Evolutionary conservation across 1,140 invertebrate species (phyloP), one percentile per base, ranked within the genome.

Genomic region (Ylistrum balloti): DNA sequence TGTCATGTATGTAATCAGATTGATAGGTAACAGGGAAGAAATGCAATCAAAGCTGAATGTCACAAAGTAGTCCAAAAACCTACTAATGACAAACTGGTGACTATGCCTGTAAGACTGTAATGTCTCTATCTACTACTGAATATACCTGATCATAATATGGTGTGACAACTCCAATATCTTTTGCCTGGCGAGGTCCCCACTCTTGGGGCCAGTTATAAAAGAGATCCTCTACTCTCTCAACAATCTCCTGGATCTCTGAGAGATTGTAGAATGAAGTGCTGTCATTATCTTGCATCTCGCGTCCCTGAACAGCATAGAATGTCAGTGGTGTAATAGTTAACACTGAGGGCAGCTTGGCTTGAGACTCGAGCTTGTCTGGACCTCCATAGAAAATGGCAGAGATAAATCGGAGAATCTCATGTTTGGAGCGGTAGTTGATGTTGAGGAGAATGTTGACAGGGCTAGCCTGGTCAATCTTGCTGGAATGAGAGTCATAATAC

Each of bases 341-440:
- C 35, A 95, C 94, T 41, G 94, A 93, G 32, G 93, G 92, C 11
- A 95, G 91, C 48, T 93, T 93, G 33, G 93, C 93, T 45, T 92
- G 86, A 0, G 94, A 94, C 85, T 93, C 93, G 22, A 95, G 89
- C 20, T 92, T 92, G 5, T 95, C 94, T 48, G 95, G 94, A 88
- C 98, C 97, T 85, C 98, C 97, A 95, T 98, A 98, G 95, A 98
- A 98, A 0, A 98, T 96, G 92, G 98, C 97, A 0, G 98, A 98
- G 5, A 98, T 98, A 93, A 98, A 98, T 90, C 97, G 93, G 35
- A 98, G 97, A 86, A 99, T 98, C 56, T 98, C 98, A 90, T 97
- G 97, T 95, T 98, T 98, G 0, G 98, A 98, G 34, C 98, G 96
- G 94, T 98, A 98, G 95, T 98, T 99, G 97, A 95, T 98, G 98